Conservation (phyloP, 2,113 vertebrate genomes). For the Bettongia penicillata region DNA sequence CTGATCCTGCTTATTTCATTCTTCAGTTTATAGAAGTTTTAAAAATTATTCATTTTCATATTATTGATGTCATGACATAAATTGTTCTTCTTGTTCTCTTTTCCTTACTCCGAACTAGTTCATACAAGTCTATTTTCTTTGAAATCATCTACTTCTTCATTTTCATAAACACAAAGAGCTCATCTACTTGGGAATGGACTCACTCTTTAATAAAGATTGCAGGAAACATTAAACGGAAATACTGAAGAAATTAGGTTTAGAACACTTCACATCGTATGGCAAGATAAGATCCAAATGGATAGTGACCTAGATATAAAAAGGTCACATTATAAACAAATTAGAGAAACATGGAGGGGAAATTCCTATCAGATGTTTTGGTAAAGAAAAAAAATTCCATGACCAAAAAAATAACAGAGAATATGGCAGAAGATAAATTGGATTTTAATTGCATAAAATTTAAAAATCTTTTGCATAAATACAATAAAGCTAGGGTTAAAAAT, state of each 20-base stretch:
- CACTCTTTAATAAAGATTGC: not conserved
- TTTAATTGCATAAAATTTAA: not conserved
- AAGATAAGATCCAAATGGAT: too few species aligned
- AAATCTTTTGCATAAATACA: not conserved
- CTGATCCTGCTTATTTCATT: not conserved
- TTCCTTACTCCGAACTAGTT: not conserved
- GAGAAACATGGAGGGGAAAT: not conserved
- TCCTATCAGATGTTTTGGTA: not conserved
- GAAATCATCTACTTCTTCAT: not conserved
- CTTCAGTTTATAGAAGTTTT: not conserved
- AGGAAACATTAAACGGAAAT: too few species aligned
- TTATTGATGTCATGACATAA: not conserved
- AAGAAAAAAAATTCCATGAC: not conserved
- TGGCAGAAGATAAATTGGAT: not conserved
- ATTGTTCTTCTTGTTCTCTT: not conserved
- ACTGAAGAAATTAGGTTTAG: too few species aligned
- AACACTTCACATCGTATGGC: too few species aligned
- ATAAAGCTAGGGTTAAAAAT: not conserved
- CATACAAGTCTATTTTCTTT: not conserved
- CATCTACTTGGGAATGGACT: not conserved
- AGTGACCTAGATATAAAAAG: too few species aligned
- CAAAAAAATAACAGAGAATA: not conserved
- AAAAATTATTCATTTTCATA: not conserved
- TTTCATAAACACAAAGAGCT: not conserved
- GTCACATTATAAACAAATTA: not conserved